phyloP scores from a whole-genome alignment of 2,797 vertebrate species.

The Semaprochilodus insignis region DNA sequence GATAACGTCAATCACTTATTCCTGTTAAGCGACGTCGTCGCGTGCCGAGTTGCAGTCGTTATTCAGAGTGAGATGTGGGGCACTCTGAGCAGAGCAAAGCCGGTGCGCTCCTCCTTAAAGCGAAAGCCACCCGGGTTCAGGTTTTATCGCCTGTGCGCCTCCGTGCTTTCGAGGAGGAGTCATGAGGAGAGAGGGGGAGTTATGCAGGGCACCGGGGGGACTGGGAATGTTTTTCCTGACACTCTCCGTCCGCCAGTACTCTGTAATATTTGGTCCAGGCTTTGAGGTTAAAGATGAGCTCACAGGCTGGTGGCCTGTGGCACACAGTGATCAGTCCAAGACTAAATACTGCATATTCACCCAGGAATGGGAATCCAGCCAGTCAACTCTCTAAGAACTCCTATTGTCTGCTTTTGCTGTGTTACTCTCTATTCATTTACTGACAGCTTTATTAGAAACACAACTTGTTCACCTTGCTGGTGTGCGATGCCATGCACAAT shows the following conservation, averaged over 20 bases:
- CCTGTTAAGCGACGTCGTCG: slow-evolving; percentile 2
- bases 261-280: not conserved
- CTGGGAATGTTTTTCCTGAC: slow-evolving; percentile 28
- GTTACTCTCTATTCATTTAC: not conserved
- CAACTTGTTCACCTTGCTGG: not conserved
- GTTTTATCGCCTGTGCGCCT: slow-evolving; percentile 45
- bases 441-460: no score
- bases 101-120: slow-evolving; percentile 46
- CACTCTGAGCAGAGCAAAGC: slow-evolving; percentile 26
- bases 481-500: not conserved
- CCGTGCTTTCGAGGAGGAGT: slow-evolving; percentile 55
- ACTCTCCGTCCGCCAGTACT: slow-evolving; percentile 37
- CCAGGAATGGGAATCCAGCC: no score
- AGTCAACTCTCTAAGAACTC: not conserved
- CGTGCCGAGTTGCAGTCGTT: slow-evolving; percentile 2
- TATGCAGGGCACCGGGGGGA: slow-evolving; percentile 27
- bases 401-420: not conserved
- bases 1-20: slow-evolving; percentile 27
- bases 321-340: no score
- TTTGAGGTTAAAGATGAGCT: slow-evolving; percentile 9
- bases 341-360: no score
- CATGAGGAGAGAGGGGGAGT: slow-evolving; percentile 26
- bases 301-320: not conserved
- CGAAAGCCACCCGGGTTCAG: slow-evolving; percentile 25
- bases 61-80: not conserved